phyloP scores from a whole-genome alignment of 2,888 invertebrate genomes.

The Hirtodrosophila alboralis region DNA sequence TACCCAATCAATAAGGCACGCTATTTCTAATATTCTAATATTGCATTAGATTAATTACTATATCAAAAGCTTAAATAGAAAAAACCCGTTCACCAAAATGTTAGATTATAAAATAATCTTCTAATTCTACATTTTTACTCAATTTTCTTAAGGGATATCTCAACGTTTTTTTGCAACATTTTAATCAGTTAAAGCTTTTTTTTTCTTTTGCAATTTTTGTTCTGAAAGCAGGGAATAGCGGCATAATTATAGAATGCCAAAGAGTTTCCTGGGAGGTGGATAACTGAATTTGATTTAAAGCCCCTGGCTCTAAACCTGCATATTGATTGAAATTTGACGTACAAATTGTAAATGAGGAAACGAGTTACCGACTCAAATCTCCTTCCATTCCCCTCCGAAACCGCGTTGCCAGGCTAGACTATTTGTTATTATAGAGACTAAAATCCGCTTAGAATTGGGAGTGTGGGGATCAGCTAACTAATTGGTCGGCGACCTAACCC shows the following conservation, averaged over 20 bases:
- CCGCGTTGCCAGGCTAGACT: not conserved
- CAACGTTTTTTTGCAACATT: not conserved
- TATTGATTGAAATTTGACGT: slow-evolving; percentile 61
- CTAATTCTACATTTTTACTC: too few species aligned
- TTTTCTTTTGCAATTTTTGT: slow-evolving; percentile 25
- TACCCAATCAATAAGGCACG: too few species aligned
- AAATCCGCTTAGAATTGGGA: slow-evolving; percentile 52
- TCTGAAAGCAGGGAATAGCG: slow-evolving; percentile 41
- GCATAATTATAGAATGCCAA: slow-evolving; percentile 50
- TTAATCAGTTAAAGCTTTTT: slow-evolving; percentile 5
- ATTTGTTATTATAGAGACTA: slow-evolving; percentile 34
- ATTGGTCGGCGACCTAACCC: slow-evolving; percentile 33
- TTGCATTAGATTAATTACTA: too few species aligned
- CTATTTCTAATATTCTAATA: too few species aligned
- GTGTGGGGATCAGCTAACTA: slow-evolving; percentile 33
- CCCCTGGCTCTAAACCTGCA: slow-evolving; percentile 40
- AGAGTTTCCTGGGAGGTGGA: slow-evolving; percentile 1
- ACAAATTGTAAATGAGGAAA: slow-evolving; percentile 54
- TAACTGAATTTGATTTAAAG: slow-evolving; percentile 58
- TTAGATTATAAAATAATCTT: too few species aligned
- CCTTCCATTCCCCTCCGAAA: not conserved
- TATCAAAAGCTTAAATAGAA: too few species aligned
- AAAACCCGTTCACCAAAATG: too few species aligned
- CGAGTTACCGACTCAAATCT: slow-evolving; percentile 12
- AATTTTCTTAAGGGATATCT: slow-evolving; percentile 21